Evolutionary conservation across 2,113 vertebrate genomes (phyloP).

Genomic region (Neodon shergylaensis): DNA sequence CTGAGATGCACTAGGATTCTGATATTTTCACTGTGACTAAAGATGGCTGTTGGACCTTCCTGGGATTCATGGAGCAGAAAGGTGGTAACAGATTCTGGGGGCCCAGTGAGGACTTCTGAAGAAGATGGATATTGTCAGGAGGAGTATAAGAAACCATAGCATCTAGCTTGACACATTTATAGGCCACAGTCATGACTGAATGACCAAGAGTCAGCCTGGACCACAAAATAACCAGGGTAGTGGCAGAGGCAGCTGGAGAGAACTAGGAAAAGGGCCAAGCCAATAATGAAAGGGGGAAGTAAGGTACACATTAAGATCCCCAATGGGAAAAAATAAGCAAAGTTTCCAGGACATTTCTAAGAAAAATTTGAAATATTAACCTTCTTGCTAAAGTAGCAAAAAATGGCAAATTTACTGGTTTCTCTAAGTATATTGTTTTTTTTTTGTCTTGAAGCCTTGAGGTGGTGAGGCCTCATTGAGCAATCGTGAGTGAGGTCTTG

Average conservation of each 20-base stretch:
- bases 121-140: conserved; percentile 50
- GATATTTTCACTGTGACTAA: neutral
- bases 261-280: conserved; percentile 83
- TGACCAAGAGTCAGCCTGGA: conserved; percentile 58
- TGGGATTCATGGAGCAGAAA: neutral
- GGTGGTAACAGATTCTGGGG: neutral
- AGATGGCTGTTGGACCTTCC: neutral
- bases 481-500: conserved; percentile 41
- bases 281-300: conserved; percentile 81
- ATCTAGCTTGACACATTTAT: conserved; percentile 70
- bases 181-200: conserved; percentile 73
- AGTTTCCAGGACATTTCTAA: conserved; percentile 76
- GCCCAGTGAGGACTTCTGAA: conserved; percentile 4
- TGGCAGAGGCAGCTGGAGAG: conserved; percentile 78
- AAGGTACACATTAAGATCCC: conserved; percentile 76
- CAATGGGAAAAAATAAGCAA: conserved; percentile 75
- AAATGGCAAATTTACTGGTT: conserved; percentile 78
- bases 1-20: conserved; percentile 6
- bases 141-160: conserved; percentile 48
- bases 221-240: conserved; percentile 72
- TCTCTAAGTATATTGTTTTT: conserved; percentile 46
- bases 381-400: conserved; percentile 82
- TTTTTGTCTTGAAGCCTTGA: conserved; percentile 17
- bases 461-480: conserved; percentile 71
- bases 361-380: conserved; percentile 83